These are phyloP conservation scores for Vanessa atalanta DNA, from an alignment of 1,140 invertebrate genomes.

Conservation along the genomic window DNA sequence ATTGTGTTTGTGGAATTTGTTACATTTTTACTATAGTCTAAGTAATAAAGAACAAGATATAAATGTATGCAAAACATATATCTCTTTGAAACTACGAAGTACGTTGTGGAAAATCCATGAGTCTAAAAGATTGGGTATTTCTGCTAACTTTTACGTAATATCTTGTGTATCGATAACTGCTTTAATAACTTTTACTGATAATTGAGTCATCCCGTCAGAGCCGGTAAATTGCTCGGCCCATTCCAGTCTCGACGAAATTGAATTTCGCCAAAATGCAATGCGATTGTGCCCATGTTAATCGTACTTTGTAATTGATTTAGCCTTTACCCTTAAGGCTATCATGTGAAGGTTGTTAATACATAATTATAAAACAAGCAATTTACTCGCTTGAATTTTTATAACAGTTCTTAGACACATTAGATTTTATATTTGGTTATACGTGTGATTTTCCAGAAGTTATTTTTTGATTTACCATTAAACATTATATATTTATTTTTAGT, in stretches of 20 bases:
- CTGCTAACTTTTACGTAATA: conserved; percentile 1
- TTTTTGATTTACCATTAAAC: too few species aligned
- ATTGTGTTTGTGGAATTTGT: too few species aligned
- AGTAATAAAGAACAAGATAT: too few species aligned
- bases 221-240: background rate
- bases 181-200: conserved; percentile 5
- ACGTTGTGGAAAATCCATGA: background rate
- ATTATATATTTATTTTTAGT: too few species aligned
- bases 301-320: conserved; percentile 2
- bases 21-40: too few species aligned
- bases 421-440: too few species aligned
- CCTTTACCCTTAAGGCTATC: background rate
- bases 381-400: background rate
- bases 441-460: too few species aligned
- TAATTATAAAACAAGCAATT: background rate
- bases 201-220: background rate
- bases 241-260: conserved; percentile 14
- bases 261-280: conserved; percentile 20
- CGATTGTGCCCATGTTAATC: conserved; percentile 10
- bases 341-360: background rate
- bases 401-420: too few species aligned
- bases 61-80: too few species aligned
- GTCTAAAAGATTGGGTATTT: background rate
- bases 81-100: background rate
- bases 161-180: background rate